phyloP scores from a whole-genome alignment of 64 coral and sea anemone species.

The Exaiptasia diaphana region DNA sequence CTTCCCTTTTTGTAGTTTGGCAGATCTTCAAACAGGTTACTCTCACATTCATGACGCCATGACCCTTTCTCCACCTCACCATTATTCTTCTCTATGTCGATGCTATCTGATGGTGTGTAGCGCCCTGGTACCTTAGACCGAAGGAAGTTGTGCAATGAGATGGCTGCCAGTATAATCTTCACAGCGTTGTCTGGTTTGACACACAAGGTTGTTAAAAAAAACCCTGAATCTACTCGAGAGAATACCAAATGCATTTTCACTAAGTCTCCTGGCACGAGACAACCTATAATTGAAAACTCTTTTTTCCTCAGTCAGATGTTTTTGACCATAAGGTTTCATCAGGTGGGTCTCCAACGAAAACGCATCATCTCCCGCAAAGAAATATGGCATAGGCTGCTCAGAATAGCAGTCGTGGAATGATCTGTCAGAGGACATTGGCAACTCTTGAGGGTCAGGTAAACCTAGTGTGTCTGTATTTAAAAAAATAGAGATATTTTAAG shows the following conservation, averaged over 20 bases:
- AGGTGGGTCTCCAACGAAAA: neutral
- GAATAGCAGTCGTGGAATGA: neutral
- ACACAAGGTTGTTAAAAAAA: neutral
- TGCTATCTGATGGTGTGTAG: too few relatives aligned
- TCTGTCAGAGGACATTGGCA: neutral
- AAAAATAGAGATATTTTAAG: too few relatives aligned
- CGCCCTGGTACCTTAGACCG: too few relatives aligned
- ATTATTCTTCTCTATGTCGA: too few relatives aligned
- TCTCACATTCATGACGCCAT: too few relatives aligned
- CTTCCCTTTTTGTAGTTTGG: conserved; percentile 5
- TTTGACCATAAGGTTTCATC: conserved; percentile 13
- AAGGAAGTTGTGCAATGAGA: conserved; percentile 39
- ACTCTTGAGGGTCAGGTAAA: too few relatives aligned
- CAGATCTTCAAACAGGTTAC: too few relatives aligned
- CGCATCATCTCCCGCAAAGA: conserved; percentile 31
- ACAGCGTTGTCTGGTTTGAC: neutral
- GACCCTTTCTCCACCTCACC: too few relatives aligned
- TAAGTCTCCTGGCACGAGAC: neutral
- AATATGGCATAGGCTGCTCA: neutral
- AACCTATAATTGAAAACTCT: neutral
- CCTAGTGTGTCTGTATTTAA: too few relatives aligned
- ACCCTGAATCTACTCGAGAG: conserved; percentile 6
- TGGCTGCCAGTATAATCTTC: conserved; percentile 2
- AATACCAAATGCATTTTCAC: neutral
- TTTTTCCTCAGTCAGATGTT: neutral